Evolutionary conservation across 2,113 vertebrate species (phyloP), one percentile per base, ranked within the genome.

Genomic region (Calonectris borealis): DNA sequence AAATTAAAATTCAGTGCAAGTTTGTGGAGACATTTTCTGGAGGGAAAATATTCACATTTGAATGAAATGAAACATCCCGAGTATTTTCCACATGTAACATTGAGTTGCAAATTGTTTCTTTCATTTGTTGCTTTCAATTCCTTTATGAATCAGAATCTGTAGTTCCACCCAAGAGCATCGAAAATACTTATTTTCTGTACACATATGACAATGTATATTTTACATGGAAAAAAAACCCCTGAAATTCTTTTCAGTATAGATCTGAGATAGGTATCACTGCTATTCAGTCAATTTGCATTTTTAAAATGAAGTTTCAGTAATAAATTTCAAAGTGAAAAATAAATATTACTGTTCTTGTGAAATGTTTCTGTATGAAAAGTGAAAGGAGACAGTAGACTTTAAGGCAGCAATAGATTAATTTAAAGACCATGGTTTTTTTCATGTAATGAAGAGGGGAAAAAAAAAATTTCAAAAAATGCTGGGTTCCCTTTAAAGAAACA

Each of bases 141-240:
- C 36, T 68, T 68, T 42, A 40, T 40, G 36, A 75, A 70, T 58
- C 14, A 62, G 34, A 78, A 82, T 49, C 14, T 75, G 21, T 29
- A 46, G 27, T 31, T 90, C 16, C 11, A 66, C 22, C 26, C 8
- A 11, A n/a, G 21, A 65, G 5, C 34, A 49, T 26, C 19, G 55
- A 44, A 68, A 80, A 68, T 49, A 44, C 2, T 69, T 49, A 31
- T 26, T 65, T 13, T 82, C 9, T 65, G 13, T 65, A 26, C 4
- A 14, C 2, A 10, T 70, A 38, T n/a, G 7, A 66, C 7, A 71
- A 24, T 16, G 3, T 31, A 19, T 55, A 49, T 55, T 55, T 77
- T 66, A 42, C 0, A 1, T 29, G 46, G 40, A 6, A 26, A 75
- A 40, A 52, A 52, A 20, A 49, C 3, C 0, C 10, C 11, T 64